Percentiles rank a stretch among this genome's conserved stretches.
Evolutionary conservation across 2,113 vertebrate genomes (phyloP).

Genomic region (Hiodon tergisus): DNA sequence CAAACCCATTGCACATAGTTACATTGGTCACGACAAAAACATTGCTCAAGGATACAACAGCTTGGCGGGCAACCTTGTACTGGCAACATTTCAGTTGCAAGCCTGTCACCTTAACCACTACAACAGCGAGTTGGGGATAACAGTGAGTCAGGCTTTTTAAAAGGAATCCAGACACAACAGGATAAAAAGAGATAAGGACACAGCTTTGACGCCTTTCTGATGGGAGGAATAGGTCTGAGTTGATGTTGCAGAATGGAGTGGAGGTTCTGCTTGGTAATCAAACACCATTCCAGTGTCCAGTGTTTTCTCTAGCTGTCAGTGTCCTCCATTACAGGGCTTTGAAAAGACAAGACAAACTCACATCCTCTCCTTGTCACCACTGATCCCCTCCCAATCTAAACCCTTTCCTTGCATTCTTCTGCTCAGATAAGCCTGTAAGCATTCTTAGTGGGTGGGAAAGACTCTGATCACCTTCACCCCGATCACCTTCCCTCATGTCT

Average conservation of each 20-base stretch:
- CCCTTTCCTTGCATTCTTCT: neutral
- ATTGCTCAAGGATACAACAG: too few species aligned
- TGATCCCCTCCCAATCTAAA: neutral
- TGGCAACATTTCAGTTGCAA: too few species aligned
- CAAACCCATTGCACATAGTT: too few species aligned
- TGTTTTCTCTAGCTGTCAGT: neutral
- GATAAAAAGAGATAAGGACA: neutral
- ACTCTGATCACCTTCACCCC: too few species aligned
- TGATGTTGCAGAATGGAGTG: neutral
- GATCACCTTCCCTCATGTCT: too few species aligned
- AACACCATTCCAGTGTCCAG: neutral
- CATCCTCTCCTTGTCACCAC: neutral
- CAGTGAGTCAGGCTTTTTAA: neutral
- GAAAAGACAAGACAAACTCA: neutral
- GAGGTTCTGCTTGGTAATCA: neutral
- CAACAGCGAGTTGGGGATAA: too few species aligned
- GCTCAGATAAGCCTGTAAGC: conserved; percentile 12
- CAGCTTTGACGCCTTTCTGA: neutral
- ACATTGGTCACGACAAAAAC: too few species aligned
- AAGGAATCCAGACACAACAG: neutral
- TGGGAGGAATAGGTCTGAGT: neutral
- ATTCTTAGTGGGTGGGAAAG: too few species aligned
- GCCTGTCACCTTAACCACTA: too few species aligned
- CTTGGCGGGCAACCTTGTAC: too few species aligned
- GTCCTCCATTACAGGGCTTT: neutral